phyloP scores from a whole-genome alignment of 2,113 vertebrate species.

The Euleptes europaea region DNA sequence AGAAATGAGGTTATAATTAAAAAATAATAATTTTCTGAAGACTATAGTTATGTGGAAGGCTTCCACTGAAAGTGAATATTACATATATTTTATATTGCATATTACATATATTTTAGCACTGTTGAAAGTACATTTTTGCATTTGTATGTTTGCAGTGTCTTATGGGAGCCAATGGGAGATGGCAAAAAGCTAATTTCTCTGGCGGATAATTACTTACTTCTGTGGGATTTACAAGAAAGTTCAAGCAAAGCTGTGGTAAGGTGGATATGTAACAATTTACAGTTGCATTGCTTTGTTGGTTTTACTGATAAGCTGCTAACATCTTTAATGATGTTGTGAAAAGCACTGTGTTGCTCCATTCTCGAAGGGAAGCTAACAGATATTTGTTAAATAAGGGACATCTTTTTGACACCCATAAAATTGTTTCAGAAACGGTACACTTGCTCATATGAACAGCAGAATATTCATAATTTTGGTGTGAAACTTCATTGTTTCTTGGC shows the following conservation, averaged over 20 bases:
- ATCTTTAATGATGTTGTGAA: background rate
- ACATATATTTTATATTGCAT: too few relatives aligned
- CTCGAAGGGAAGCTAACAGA: background rate
- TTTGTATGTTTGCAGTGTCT: constrained; percentile 77
- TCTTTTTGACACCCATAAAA: background rate
- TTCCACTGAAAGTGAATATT: background rate
- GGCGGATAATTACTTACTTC: constrained; percentile 90
- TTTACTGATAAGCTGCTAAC: background rate
- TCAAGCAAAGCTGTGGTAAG: constrained; percentile 88
- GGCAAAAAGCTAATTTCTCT: constrained; percentile 91
- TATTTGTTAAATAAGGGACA: background rate
- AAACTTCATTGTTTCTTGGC: background rate
- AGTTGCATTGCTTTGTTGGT: background rate
- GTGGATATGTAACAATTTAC: background rate
- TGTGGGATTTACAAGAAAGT: constrained; percentile 96
- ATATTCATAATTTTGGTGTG: background rate
- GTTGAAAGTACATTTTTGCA: background rate
- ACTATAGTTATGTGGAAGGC: background rate
- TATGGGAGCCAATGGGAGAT: constrained; percentile 96
- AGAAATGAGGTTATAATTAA: background rate
- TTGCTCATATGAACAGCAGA: background rate
- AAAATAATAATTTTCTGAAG: constrained; percentile 2
- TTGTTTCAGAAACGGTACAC: background rate
- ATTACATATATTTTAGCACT: background rate
- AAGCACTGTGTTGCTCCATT: background rate